Evolutionary conservation across 2,888 invertebrate genomes (phyloP).

Genomic region (Harpagoxenus sublaevis): DNA sequence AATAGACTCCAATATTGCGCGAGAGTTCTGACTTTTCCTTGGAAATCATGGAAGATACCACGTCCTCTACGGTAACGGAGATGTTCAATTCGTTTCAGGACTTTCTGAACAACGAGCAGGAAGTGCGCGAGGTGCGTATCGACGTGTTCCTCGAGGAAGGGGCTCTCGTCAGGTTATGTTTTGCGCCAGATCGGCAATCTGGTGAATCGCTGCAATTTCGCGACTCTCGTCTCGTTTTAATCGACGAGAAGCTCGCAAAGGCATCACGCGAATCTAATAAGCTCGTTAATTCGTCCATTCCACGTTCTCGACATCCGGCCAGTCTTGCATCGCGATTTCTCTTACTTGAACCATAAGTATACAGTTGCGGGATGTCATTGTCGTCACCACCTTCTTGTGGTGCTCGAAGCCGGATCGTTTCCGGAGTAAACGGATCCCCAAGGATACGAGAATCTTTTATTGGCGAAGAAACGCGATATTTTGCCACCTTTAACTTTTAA

Average conservation of each 20-base stretch:
- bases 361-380: not conserved
- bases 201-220: not conserved
- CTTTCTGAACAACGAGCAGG: slow-evolving; percentile 92
- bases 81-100: slow-evolving; percentile 93
- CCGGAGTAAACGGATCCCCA: not conserved
- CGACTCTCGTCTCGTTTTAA: not conserved
- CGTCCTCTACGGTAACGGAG: slow-evolving; percentile 87
- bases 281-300: not conserved
- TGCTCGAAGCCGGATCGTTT: not conserved
- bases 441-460: not conserved
- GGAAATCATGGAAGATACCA: slow-evolving; percentile 74
- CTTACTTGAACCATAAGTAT: not conserved
- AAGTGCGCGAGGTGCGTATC: slow-evolving; percentile 91
- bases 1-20: not conserved
- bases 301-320: not conserved
- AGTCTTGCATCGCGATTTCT: not conserved
- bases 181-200: not conserved
- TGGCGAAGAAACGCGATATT: not conserved
- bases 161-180: slow-evolving; percentile 27
- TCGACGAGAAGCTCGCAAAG: not conserved
- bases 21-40: not conserved
- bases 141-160: not conserved
- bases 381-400: no score
- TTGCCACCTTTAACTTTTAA: not conserved
- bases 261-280: not conserved